Percentiles rank a stretch among this genome's conserved stretches.
phyloP scores from a whole-genome alignment of 92 coral and sea anemone species.

The Epizoanthus scotinus region DNA sequence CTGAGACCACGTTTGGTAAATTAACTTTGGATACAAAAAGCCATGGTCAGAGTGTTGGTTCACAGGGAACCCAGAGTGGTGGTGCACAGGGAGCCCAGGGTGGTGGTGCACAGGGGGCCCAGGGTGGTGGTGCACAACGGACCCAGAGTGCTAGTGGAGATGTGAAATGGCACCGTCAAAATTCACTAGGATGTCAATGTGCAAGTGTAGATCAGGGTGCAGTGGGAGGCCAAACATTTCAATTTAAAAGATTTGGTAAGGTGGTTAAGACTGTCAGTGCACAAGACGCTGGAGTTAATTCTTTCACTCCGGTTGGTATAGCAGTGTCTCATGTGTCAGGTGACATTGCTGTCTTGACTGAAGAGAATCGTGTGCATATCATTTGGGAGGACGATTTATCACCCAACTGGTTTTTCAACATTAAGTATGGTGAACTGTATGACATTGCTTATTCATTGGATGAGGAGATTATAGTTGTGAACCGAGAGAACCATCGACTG shows the following conservation, averaged over 20 bases:
- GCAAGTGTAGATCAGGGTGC: background rate
- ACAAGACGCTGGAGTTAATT: slow-evolving; percentile 5
- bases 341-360: slow-evolving; percentile 19
- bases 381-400: slow-evolving; percentile 1
- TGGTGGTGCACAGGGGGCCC: background rate
- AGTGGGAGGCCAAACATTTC: background rate
- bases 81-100: background rate
- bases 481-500: slow-evolving; percentile 1
- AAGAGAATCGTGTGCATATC: slow-evolving; percentile 10
- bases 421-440: background rate
- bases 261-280: background rate
- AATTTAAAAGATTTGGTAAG: background rate
- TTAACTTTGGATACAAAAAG: background rate
- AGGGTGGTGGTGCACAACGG: background rate
- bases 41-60: background rate
- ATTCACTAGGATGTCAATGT: too few relatives aligned
- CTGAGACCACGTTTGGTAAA: slow-evolving; percentile 5
- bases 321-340: background rate
- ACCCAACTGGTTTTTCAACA: slow-evolving; percentile 10
- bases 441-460: slow-evolving; percentile 7
- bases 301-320: slow-evolving; percentile 10
- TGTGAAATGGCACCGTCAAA: too few relatives aligned
- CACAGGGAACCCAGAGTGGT: background rate
- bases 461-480: slow-evolving; percentile 14
- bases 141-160: background rate